Evolutionary conservation across 2,797 vertebrate genomes (phyloP), one percentile per base, ranked within the genome.

Genomic region (Diceros bicornis): DNA sequence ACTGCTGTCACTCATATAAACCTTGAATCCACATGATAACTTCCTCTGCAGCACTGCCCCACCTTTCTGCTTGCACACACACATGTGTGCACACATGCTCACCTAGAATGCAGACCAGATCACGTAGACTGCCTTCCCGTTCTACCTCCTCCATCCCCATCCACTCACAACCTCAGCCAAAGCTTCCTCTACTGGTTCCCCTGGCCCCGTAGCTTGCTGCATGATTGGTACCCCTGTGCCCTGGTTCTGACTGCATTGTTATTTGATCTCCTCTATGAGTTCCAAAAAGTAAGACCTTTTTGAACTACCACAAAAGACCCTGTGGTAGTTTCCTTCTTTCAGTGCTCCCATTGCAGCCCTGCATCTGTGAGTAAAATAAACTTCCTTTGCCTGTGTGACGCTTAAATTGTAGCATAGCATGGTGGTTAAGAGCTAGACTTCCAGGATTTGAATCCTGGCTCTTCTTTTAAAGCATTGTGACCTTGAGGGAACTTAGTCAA

Each of bases 361-460:
- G 69, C 52, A 17, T 92, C 77, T 71, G 4, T 95, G 52, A 72
- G 55, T 88, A 72, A 96, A 91, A 74, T 90, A 92, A 95, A 29
- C 71, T 18, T 77, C 44, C 21, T 81, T 79, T 89, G 66, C 61
- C 47, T 79, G 17, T 96, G 52, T 83, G 55, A 74, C 62, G 37
- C 74, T 86, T 89, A 61, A 44, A 18, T 74, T 84, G 50, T 57
- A 90, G 74, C 18, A 62, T 20, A 82, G n/a, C 7, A 6, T 84
- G 59, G 8, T 94, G 62, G 17, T 90, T 75, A 94, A 91, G 64
- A 79, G 57, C 10, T 29, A 75, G 52, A 20, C 12, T 79, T 93
- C 62, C 47, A 91, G 23, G 14, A 37, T 82, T 90, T 34, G 6
- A 77, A 75, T 81, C 37, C 21, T 77, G 68, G 32, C 50, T 75